Evolutionary conservation across 2,113 vertebrate species (phyloP).

Genomic region (Lasiurus cinereus): DNA sequence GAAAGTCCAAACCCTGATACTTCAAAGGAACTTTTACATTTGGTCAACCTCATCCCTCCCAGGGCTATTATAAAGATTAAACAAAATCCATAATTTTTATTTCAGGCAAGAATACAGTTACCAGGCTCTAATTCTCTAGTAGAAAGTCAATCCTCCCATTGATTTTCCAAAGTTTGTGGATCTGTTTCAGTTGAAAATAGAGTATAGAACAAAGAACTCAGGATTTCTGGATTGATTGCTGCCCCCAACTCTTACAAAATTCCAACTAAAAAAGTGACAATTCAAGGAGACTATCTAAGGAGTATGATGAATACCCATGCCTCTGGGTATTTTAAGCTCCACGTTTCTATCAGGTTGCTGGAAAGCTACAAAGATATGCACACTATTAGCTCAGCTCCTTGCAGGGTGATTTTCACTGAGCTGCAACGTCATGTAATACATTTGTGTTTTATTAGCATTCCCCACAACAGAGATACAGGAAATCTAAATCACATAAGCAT

Average conservation of each 20-base stretch:
- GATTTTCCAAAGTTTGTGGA: not conserved
- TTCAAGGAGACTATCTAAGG: not conserved
- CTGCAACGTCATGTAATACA: slow-evolving; percentile 4
- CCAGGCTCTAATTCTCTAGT: not conserved
- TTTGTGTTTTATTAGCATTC: slow-evolving; percentile 22
- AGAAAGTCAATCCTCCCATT: not conserved
- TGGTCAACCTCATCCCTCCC: not conserved
- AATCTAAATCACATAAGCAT: not conserved
- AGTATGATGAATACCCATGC: not conserved
- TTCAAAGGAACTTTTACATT: not conserved
- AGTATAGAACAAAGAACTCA: not conserved
- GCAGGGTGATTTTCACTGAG: not conserved
- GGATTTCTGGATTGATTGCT: not conserved
- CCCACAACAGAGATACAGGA: not conserved
- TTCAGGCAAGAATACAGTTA: not conserved
- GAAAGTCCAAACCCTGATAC: not conserved
- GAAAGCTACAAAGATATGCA: not conserved
- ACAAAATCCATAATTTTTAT: not conserved
- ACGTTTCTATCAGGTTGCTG: slow-evolving; percentile 17
- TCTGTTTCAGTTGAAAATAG: slow-evolving; percentile 43
- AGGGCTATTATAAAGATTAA: not conserved
- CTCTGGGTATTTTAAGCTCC: not conserved
- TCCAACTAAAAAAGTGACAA: not conserved
- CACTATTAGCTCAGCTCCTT: not conserved
- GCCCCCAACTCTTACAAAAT: slow-evolving; percentile 25